Conservation (phyloP, 2,113 vertebrate species). For the Leptodactylus fuscus region DNA sequence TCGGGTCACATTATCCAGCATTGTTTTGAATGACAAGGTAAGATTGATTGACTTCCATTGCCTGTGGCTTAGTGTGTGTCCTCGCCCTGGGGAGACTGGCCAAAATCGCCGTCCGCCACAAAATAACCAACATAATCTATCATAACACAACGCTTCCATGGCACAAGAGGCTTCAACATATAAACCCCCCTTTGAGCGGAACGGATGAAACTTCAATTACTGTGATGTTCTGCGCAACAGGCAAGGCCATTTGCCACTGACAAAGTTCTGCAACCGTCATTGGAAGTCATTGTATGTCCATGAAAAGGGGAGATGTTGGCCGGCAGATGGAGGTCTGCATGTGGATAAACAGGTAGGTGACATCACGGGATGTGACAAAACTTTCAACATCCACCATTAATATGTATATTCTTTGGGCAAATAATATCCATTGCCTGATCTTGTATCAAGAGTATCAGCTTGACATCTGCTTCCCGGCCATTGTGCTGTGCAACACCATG, state of each 20-base stretch:
- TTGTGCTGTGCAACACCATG: neutral
- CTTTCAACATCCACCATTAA: neutral
- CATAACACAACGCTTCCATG: constrained; percentile 17
- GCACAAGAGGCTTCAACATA: neutral
- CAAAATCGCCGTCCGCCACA: constrained; percentile 8
- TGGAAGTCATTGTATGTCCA: constrained; percentile 8
- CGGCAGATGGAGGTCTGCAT: constrained; percentile 30
- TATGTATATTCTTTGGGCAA: constrained; percentile 28
- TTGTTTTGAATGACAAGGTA: neutral
- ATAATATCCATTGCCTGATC: constrained; percentile 1
- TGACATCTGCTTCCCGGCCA: constrained; percentile 8
- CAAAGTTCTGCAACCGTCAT: constrained; percentile 17
- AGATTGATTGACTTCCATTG: constrained; percentile 28
- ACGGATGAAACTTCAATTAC: constrained; percentile 38
- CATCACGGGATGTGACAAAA: constrained; percentile 14
- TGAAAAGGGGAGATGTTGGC: neutral
- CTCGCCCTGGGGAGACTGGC: constrained; percentile 3
- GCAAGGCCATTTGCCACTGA: constrained; percentile 28
- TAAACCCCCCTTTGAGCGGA: constrained; percentile 37
- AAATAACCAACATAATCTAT: constrained; percentile 22
- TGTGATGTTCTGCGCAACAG: neutral
- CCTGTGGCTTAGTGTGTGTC: constrained; percentile 33
- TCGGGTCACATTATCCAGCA: constrained; percentile 24
- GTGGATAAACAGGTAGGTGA: constrained; percentile 21
- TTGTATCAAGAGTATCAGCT: neutral